phyloP scores from a whole-genome alignment of 1,140 invertebrate genomes.

The Sinonovacula constricta region DNA sequence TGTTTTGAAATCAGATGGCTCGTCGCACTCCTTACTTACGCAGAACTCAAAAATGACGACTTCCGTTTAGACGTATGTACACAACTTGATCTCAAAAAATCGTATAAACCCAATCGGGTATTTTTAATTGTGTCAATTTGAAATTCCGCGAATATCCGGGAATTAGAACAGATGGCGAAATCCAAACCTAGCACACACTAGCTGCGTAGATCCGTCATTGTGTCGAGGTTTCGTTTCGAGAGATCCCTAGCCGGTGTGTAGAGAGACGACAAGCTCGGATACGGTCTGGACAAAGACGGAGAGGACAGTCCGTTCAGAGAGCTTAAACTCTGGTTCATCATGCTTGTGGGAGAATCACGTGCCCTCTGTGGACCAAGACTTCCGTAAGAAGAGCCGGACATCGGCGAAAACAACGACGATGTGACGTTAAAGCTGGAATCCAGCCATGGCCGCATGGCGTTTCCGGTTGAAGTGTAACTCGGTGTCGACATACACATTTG shows the following conservation, averaged over 20 bases:
- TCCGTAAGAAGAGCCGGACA: slow-evolving; percentile 40
- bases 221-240: slow-evolving; percentile 40
- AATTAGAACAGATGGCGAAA: too few relatives aligned
- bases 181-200: slow-evolving; percentile 16
- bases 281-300: slow-evolving; percentile 28
- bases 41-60: too few relatives aligned
- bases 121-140: too few relatives aligned
- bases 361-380: slow-evolving; percentile 35
- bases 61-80: too few relatives aligned
- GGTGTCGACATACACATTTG: slow-evolving; percentile 25
- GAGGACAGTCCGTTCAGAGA: slow-evolving; percentile 45
- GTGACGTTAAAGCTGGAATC: slow-evolving; percentile 45
- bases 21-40: too few relatives aligned
- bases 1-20: too few relatives aligned
- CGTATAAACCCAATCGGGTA: too few relatives aligned
- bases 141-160: too few relatives aligned
- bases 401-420: slow-evolving; percentile 39
- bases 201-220: slow-evolving; percentile 40
- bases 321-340: slow-evolving; percentile 44
- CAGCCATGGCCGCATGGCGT: slow-evolving; percentile 39
- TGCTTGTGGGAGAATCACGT: slow-evolving; percentile 25
- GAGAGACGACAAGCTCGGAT: slow-evolving; percentile 39
- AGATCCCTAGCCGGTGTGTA: slow-evolving; percentile 46
- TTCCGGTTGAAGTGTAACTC: slow-evolving; percentile 26
- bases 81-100: too few relatives aligned